A percentile compares a stretch with the other conserved stretches of the same genome.
Evolutionary conservation across 2,113 vertebrate species (phyloP).

Genomic region (Erythrolamprus reginae): DNA sequence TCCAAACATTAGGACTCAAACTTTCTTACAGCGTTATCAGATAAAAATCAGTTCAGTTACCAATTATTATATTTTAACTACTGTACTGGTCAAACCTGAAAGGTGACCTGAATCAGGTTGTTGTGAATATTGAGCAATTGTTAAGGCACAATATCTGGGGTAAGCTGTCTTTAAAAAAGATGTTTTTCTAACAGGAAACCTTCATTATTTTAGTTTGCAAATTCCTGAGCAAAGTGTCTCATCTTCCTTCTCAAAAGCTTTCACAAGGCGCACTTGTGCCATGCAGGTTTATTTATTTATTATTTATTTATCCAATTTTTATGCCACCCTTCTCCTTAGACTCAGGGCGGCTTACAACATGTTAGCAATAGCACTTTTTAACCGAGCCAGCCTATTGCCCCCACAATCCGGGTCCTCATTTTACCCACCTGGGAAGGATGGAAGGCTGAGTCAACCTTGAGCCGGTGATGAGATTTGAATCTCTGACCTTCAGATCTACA

Average conservation of each 20-base stretch:
- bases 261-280: background rate
- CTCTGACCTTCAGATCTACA: no score
- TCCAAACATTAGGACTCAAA: background rate
- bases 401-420: no score
- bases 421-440: no score
- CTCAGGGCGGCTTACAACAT: no score
- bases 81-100: background rate
- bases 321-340: no score
- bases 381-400: no score
- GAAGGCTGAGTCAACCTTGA: no score
- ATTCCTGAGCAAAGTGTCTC: background rate
- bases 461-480: no score
- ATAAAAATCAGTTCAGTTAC: background rate
- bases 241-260: background rate
- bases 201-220: background rate
- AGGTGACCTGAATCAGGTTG: background rate
- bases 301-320: no score
- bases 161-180: background rate
- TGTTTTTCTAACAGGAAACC: background rate
- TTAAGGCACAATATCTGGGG: background rate
- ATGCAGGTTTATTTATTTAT: no score
- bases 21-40: background rate
- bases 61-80: background rate
- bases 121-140: background rate
- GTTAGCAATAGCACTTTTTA: no score